Conservation (phyloP, 2,888 invertebrate species). For the Rhagonycha lutea region DNA sequence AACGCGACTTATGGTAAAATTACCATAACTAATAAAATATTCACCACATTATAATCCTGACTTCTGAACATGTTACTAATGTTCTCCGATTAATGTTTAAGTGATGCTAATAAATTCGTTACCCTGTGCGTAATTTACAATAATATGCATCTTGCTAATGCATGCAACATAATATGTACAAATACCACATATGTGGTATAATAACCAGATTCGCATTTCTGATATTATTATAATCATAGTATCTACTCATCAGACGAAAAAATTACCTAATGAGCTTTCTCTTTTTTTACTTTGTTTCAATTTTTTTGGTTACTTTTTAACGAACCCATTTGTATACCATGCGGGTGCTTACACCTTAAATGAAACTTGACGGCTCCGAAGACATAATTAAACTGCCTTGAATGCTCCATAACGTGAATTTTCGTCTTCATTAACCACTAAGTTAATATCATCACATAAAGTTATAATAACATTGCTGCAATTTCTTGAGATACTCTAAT, state of each 20-base stretch:
- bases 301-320: neutral
- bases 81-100: constrained; percentile 18
- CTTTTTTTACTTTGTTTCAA: neutral
- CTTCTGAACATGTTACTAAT: constrained; percentile 21
- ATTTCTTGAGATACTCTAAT: neutral
- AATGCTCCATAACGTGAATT: neutral
- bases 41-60: constrained; percentile 13
- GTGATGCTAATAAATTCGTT: constrained; percentile 13
- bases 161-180: neutral
- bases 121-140: constrained; percentile 11
- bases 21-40: constrained; percentile 20
- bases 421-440: neutral
- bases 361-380: neutral
- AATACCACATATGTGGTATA: too few species aligned
- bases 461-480: neutral
- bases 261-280: neutral
- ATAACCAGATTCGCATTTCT: too few species aligned
- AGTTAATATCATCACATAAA: neutral
- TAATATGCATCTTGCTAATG: neutral
- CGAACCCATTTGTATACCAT: neutral
- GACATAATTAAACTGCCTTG: neutral
- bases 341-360: neutral
- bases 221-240: too few species aligned
- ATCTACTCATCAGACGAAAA: neutral
- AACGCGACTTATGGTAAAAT: constrained; percentile 10